Percentiles rank a stretch among this genome's conserved stretches.
Conservation (phyloP, 1,140 invertebrate species). For the Drosophila rufa region DNA sequence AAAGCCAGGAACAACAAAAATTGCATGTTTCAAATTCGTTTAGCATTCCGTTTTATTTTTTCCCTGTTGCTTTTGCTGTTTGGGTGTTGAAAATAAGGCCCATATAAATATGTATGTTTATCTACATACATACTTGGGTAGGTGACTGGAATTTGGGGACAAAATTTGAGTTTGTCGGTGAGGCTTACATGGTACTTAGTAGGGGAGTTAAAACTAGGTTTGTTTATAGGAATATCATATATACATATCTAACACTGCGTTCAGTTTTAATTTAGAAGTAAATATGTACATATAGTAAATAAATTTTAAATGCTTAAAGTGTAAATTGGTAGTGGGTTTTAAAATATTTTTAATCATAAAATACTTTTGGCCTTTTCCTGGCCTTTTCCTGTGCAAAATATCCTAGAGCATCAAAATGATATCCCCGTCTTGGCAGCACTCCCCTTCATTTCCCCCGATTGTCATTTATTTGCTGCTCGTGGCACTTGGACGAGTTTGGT, state of each 20-base stretch:
- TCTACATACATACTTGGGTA: background rate
- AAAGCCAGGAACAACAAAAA: constrained; percentile 48
- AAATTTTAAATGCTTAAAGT: no score
- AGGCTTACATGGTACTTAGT: background rate
- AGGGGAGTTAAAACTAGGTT: background rate
- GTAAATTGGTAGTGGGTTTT: no score
- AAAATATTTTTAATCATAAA: background rate
- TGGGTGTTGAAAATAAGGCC: constrained; percentile 41
- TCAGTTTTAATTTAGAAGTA: no score
- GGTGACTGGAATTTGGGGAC: constrained; percentile 9
- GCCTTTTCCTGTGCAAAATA: background rate
- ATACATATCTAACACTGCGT: no score
- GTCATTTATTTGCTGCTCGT: constrained; percentile 74
- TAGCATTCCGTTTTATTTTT: constrained; percentile 67
- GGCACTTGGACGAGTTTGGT: constrained; percentile 57
- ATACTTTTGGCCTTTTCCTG: no score
- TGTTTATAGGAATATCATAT: background rate
- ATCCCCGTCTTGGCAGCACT: background rate
- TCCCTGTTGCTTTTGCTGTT: constrained; percentile 13
- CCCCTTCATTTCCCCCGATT: constrained; percentile 46
- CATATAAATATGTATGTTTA: constrained; percentile 31
- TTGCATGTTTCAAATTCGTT: constrained; percentile 81
- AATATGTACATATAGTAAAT: no score
- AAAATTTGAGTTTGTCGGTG: background rate
- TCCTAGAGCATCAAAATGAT: constrained; percentile 19